phyloP scores from a whole-genome alignment of 2,797 vertebrate genomes.

The Myotis vivesi region DNA sequence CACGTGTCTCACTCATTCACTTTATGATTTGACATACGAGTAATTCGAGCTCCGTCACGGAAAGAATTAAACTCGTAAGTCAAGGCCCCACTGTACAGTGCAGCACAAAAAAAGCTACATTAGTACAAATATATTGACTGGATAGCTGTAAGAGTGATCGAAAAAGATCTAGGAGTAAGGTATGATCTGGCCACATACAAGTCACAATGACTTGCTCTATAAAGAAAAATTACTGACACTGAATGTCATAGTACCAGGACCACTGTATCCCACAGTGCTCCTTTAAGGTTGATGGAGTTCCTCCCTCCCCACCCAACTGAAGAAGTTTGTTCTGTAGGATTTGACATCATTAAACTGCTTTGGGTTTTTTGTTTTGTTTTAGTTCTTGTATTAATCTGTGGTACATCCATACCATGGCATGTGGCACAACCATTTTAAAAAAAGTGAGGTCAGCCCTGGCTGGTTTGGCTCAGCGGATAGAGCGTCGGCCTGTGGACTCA shows the following conservation, averaged over 20 bases:
- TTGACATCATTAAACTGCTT: not conserved
- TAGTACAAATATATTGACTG: not conserved
- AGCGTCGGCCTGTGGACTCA: too few species aligned
- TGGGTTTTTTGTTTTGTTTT: not conserved
- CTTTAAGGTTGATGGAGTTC: not conserved
- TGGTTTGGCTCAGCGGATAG: too few species aligned
- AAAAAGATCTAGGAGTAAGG: not conserved
- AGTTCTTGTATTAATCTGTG: not conserved
- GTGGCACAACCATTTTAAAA: not conserved
- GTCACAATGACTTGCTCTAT: not conserved
- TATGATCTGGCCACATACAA: not conserved
- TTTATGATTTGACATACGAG: too few species aligned
- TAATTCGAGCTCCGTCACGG: too few species aligned
- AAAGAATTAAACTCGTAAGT: too few species aligned
- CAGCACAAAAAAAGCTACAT: not conserved
- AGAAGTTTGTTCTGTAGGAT: not conserved
- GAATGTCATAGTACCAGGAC: not conserved
- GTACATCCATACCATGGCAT: too few species aligned
- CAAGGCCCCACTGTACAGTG: not conserved
- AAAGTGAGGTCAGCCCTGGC: not conserved
- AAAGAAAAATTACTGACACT: not conserved
- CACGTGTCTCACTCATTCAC: too few species aligned
- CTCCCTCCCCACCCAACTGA: not conserved
- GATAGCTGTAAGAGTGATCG: not conserved
- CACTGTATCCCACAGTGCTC: not conserved